Base-by-base conservation (phyloP, 2,888 invertebrate genomes). In the Panzeria rudis region DNA sequence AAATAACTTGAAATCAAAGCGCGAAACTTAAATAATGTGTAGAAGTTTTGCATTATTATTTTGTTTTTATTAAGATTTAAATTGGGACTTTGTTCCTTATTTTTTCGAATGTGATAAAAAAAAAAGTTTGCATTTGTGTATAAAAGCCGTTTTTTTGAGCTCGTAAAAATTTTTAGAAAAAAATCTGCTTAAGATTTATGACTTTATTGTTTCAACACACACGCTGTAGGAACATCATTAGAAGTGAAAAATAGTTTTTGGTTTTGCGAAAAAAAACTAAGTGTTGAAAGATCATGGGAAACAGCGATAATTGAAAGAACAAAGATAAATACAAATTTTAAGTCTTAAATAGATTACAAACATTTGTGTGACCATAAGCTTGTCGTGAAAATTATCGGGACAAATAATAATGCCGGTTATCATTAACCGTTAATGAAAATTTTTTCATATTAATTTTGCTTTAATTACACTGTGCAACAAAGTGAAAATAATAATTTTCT, bases 121-220 rank as follows among this genome's bases (percentile, higher is more conserved):
- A 61, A 47, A 3, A n/a, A 6, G 11, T 17, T 13, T n/a, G 50
- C 47, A 9, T 68, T 59, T 66, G 38, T 17, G 25, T 11, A 15
- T 62, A 41, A 81, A 38, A 32, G n/a, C 73, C 20, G 15, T 20
- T 56, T 13, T 25, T 61, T 17, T 9, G 0, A 47, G 35, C n/a
- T n/a, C n/a, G n/a, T n/a, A n/a, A n/a, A n/a, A n/a, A n/a, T n/a
- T n/a, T n/a, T n/a, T n/a, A n/a, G 3, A n/a, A 41, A 56, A 50
- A 71, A 68, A 44, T 35, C 56, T 13, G n/a, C 11, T 29, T 15
- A 85, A 85, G 85, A 85, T 85, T 85, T 85, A 85, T 85, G 78
- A 75, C 82, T 85, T 82, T 82, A 85, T 85, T 85, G 85, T 85
- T 78, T 78, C 52, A 59, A 66, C 61, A 64, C 62, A 71, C 56